Percentiles rank a stretch among this genome's conserved stretches.
Evolutionary conservation across 1,140 invertebrate species (phyloP).

Genomic region (Reticulitermes speratus): DNA sequence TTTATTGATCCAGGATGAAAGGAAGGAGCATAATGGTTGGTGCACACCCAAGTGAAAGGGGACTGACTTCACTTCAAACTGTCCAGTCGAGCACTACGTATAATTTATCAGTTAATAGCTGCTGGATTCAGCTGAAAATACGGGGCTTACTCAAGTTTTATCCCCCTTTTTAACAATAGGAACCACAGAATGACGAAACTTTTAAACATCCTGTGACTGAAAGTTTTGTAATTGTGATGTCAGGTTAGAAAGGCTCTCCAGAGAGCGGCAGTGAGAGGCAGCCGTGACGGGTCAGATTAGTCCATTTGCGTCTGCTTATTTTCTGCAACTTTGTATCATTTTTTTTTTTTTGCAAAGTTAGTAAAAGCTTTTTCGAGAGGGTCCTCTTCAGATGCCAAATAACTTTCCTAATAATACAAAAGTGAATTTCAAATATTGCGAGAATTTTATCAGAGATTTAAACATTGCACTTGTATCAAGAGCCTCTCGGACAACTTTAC

Average conservation of each 20-base stretch:
- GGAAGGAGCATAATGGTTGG: neutral
- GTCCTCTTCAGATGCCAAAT: too few relatives aligned
- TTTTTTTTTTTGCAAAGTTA: neutral
- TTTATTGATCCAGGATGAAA: neutral
- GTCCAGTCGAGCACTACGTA: neutral
- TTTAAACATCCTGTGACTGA: neutral
- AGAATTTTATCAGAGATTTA: too few relatives aligned
- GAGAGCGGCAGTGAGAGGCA: neutral
- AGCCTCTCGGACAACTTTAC: too few relatives aligned
- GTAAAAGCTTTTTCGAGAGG: too few relatives aligned
- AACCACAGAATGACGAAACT: neutral
- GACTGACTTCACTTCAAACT: neutral
- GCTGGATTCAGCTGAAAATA: neutral
- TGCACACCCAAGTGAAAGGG: neutral
- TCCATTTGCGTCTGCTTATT: neutral
- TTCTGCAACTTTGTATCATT: neutral
- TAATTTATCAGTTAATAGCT: neutral
- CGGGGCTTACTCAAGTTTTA: neutral
- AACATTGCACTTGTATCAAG: too few relatives aligned
- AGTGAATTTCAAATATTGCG: too few relatives aligned
- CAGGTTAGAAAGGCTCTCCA: neutral
- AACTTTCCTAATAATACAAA: too few relatives aligned
- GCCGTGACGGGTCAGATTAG: neutral
- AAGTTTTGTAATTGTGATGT: slow-evolving; percentile 1
- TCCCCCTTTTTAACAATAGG: neutral